Evolutionary conservation across 1,140 invertebrate genomes (phyloP), one percentile per base, ranked within the genome.

Genomic region (Coenobita brevimanus): DNA sequence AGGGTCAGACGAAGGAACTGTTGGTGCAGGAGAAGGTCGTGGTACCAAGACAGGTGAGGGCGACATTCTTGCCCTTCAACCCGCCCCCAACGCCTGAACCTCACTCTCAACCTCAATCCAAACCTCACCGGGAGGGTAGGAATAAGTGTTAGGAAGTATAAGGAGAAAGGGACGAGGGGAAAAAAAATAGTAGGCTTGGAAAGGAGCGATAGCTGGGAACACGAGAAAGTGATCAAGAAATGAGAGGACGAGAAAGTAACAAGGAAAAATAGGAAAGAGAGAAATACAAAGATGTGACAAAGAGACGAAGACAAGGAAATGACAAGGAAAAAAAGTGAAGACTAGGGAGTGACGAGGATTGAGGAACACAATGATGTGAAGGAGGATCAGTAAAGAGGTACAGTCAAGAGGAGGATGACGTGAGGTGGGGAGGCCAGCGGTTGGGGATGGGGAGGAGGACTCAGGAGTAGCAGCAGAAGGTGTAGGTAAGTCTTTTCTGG

Each of bases 381-480:
- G n/a, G n/a, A n/a, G n/a, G n/a, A n/a, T n/a, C n/a, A n/a, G n/a
- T n/a, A n/a, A n/a, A n/a, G n/a, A n/a, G n/a, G n/a, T n/a, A n/a
- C n/a, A n/a, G n/a, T n/a, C n/a, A 38, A 71, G n/a, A 17, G 21
- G 17, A 62, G 78, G 78, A 41, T 24, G 76, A 64, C 78, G 62
- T 60, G 78, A 27, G 54, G 78, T 62, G 62, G 50, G 57, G 24
- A n/a, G 78, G 54, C 54, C 38, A 27, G 43, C 62, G 27, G 38
- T 60, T 43, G 38, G 41, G 43, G 73, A 24, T 38, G 46, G 10
- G 41, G 73, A 10, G 41, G 73, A 46, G 50, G 64, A 41, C 69
- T 43, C 62, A 83, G 60, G 36, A 82, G 50, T 64, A 69, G 80
- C 50, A 57, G 64, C 30, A 83, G 62, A 60, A 82, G 81, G 46